phyloP scores from a whole-genome alignment of 2,113 vertebrate species.

The Oxygymnocypris stewartii region DNA sequence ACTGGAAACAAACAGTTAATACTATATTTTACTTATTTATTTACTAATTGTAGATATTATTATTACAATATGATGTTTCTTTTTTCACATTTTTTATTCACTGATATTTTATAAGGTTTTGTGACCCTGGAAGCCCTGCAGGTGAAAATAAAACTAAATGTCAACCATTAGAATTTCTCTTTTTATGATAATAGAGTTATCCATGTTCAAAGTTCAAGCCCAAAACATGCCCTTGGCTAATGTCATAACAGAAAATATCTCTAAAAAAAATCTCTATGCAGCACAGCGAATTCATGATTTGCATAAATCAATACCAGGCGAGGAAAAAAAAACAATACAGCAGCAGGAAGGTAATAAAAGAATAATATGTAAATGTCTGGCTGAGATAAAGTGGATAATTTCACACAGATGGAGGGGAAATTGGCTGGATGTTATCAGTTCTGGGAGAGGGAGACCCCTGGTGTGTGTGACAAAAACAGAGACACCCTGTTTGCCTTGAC shows the following conservation, averaged over 20 bases:
- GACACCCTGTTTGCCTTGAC: conserved; percentile 56
- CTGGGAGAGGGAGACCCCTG: conserved; percentile 59
- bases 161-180: not conserved
- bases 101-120: not conserved
- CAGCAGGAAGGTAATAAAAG: conserved; percentile 41
- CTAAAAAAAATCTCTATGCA: conserved; percentile 16
- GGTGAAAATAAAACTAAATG: conserved; percentile 7
- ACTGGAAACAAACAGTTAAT: not conserved
- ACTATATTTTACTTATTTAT: not conserved
- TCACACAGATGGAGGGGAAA: conserved; percentile 66
- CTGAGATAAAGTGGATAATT: conserved; percentile 47
- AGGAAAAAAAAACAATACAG: conserved; percentile 40
- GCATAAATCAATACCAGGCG: conserved; percentile 22
- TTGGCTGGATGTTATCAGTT: conserved; percentile 72
- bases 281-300: not conserved
- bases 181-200: conserved; percentile 18
- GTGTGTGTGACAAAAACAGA: conserved; percentile 62
- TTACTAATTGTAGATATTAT: not conserved
- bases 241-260: not conserved
- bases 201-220: not conserved
- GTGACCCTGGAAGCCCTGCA: not conserved
- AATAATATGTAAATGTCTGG: conserved; percentile 26
- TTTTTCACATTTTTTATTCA: not conserved
- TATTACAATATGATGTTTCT: not conserved
- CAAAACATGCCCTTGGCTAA: not conserved